Evolutionary conservation across 1,140 invertebrate species (phyloP), one percentile per base, ranked within the genome.

Genomic region (Eurosta solidaginis): DNA sequence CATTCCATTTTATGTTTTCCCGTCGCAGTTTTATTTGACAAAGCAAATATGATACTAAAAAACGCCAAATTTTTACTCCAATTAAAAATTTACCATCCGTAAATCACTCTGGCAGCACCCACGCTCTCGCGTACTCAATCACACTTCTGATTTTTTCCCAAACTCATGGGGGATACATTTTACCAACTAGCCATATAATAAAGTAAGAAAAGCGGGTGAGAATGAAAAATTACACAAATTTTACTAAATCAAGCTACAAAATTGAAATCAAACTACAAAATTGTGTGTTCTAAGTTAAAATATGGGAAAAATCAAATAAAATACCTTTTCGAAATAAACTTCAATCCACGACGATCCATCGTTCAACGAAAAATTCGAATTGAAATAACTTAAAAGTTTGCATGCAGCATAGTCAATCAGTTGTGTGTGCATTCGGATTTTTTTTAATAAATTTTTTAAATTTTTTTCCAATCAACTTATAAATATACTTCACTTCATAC

Each of bases 301-400:
- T 68, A 40, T 29, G 33, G 22, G 78, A 77, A 74, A 45, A 49
- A 76, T 44, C 9, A 63, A 75, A 81, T 81, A 81, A 73, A 86
- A 86, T 86, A 86, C 85, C 85, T 86, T 86, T 86, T 86, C 82
- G 86, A 83, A 85, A 86, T 84, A 84, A 86, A 85, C 83, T 86
- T 86, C 77, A 86, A 86, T 84, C 85, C 85, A 86, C 85, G 85
- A 85, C 85, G 85, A 86, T 86, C 85, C 85, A 86, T 86, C 86
- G 85, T 86, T 86, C 74, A 86, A 86, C 85, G 59, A 82, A 82
- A 85, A 86, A 86, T 86, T 84, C 82, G 81, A 82, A 83, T 83
- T 84, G 78, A 83, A 84, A 83, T 81, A 86, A 86, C 84, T 86
- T 83, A 85, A 86, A 84, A 82, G 81, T 86, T 82, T 82, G 84